Evolutionary conservation across 2,113 vertebrate species (phyloP), one percentile per base, ranked within the genome.

Genomic region (Ceratotherium simum): DNA sequence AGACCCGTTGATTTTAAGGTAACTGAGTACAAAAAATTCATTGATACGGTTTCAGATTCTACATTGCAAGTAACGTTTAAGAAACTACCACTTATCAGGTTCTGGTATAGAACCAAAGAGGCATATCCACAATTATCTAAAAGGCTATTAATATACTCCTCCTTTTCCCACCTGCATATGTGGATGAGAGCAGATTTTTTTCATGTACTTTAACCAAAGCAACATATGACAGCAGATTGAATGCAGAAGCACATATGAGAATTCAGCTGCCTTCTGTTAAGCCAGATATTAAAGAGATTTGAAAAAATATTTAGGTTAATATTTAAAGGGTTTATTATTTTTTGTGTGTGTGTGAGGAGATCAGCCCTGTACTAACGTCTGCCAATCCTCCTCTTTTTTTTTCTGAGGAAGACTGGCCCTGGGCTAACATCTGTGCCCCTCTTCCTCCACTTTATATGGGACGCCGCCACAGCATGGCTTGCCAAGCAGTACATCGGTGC

Each of bases 301-400:
- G 51, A 64, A 65, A 78, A 90, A 73, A n/a, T 21, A 89, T 48
- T 85, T 83, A 84, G 51, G n/a, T 96, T 89, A 86, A 42, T 90
- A 87, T 79, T 72, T 65, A 70, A 78, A 90, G 51, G 48, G 33
- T 54, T 90, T 89, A 46, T 36, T 81, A 54, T 95, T 42, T 42
- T 42, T 42, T 42, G 42, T 42, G 42, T 42, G 39, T 39, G 42
- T 42, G 39, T 39, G 39, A 39, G 39, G 42, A 42, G 42, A 42
- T 42, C 42, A 42, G 42, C 42, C 42, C 42, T 42, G 42, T 42
- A 42, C 42, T 42, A 42, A 42, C 42, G 5, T 42, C 42, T 42
- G 42, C 42, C 42, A 42, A 42, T 42, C 42, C 42, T 42, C 42
- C 42, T 42, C 42, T 42, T 42, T 42, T 42, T 42, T 42, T 42